Evolutionary conservation across 1,140 invertebrate species (phyloP), one percentile per base, ranked within the genome.

Genomic region (Ips typographus): DNA sequence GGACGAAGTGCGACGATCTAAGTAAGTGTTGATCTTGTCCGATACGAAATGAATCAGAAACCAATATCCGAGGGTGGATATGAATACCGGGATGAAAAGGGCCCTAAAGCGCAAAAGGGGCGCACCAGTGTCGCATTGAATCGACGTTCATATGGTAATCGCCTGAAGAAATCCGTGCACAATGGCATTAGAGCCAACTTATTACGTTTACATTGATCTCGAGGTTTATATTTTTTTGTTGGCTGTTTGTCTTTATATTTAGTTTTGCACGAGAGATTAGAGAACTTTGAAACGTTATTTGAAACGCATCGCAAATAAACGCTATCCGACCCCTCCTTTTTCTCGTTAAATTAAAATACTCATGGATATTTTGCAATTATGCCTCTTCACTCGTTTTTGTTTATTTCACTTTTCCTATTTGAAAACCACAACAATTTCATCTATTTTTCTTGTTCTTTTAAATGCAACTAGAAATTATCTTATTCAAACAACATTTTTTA

Each of bases 131-230:
- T 71, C 72, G 64, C 73, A 66, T 68, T 66, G 62, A 60, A 59
- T 60, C 74, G 71, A 75, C 71, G 72, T 73, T 80, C 77, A 76
- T 79, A 78, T 80, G 77, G 77, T 78, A 79, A 78, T 78, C 77
- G 78, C 77, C 77, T 77, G 75, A 76, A 79, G 78, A 76, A 78
- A 79, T 77, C 77, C 77, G 72, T 75, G 75, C 77, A 79, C 78
- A 80, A 80, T 78, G 74, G 77, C 75, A 77, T 80, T 80, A 80
- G 73, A 74, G 73, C 74, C 77, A 75, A 79, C 77, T 80, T 80
- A 80, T 80, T 80, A 78, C 79, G 78, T 80, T 80, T 80, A 79
- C 79, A 80, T 78, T 80, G 79, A 80, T 80, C 79, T 79, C 78
- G 79, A 80, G 65, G 65, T 68, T 68, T 68, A 68, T 68, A 68